Evolutionary conservation across 2,888 invertebrate species (phyloP).

Genomic region (Byasa hedistus): DNA sequence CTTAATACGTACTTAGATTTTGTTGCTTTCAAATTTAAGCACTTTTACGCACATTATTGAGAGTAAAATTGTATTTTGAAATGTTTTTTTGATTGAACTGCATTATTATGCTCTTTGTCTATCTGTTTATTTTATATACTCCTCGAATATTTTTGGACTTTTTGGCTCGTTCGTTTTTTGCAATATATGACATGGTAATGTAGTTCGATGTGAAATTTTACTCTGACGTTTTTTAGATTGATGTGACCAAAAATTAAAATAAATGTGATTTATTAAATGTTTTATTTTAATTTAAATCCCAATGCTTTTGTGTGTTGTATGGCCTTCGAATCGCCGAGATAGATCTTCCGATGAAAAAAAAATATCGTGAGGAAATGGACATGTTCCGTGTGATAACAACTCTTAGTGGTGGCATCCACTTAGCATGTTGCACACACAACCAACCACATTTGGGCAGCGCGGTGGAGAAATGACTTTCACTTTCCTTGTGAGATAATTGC

Average conservation of each 20-base stretch:
- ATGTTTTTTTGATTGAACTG: constrained; percentile 60
- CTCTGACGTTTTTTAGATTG: constrained; percentile 51
- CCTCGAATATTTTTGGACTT: constrained; percentile 62
- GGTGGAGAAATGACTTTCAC: too few relatives aligned
- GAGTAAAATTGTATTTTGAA: constrained; percentile 43
- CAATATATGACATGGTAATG: constrained; percentile 53
- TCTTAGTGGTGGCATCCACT: too few relatives aligned
- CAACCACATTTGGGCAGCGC: too few relatives aligned
- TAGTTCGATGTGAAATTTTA: constrained; percentile 52
- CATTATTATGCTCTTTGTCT: constrained; percentile 58
- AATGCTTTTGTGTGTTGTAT: too few relatives aligned
- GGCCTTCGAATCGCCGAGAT: too few relatives aligned
- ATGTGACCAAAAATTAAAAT: constrained; percentile 62
- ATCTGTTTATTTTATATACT: constrained; percentile 49
- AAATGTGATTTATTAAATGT: constrained; percentile 35
- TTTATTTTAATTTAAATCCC: background rate
- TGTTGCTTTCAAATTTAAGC: constrained; percentile 28
- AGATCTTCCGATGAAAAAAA: too few relatives aligned
- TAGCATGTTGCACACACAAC: too few relatives aligned
- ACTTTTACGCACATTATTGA: constrained; percentile 30
- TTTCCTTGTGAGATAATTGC: too few relatives aligned
- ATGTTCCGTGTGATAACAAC: too few relatives aligned
- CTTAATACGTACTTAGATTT: constrained; percentile 36
- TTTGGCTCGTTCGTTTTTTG: constrained; percentile 56
- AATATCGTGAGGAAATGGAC: too few relatives aligned